These are phyloP conservation scores for Melanocharis versteri DNA, from an alignment of 2,113 vertebrate genomes.

Conservation along the genomic window DNA sequence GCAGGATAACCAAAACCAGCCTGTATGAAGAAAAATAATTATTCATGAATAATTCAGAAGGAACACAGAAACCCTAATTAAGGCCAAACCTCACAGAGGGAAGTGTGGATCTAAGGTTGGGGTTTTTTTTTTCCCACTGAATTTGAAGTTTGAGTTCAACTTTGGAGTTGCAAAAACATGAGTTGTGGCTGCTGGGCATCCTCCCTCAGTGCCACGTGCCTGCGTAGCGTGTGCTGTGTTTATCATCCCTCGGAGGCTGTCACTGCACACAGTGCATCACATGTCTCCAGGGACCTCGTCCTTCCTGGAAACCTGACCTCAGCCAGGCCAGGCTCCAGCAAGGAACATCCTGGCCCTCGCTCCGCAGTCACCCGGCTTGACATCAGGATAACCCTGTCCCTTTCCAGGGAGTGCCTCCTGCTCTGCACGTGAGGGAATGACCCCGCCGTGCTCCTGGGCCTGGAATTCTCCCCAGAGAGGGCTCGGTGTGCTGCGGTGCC, in stretches of 20 bases:
- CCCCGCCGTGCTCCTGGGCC: fast-evolving
- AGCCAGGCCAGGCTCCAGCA: not conserved
- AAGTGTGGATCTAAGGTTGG: not conserved
- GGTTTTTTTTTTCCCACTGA: not conserved
- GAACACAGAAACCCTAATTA: not conserved
- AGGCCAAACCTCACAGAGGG: not conserved
- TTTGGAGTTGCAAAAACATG: not conserved
- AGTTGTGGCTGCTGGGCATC: not conserved
- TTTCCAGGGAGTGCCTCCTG: not conserved
- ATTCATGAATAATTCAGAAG: not conserved
- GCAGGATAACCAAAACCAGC: not conserved
- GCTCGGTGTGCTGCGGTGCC: fast-evolving
- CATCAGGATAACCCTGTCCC: not conserved
- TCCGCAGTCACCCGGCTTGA: fast-evolving
- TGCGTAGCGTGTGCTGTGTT: not conserved
- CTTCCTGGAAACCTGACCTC: not conserved
- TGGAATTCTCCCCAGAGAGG: not conserved
- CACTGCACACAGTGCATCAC: not conserved
- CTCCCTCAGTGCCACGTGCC: not conserved
- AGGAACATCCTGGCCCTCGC: not conserved
- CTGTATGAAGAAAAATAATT: not conserved
- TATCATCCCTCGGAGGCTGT: not conserved
- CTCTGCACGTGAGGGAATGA: not conserved
- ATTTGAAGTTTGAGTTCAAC: not conserved
- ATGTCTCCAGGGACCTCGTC: not conserved